phyloP scores from a whole-genome alignment of 1,140 invertebrate species.

The Branchinecta lindahli region DNA sequence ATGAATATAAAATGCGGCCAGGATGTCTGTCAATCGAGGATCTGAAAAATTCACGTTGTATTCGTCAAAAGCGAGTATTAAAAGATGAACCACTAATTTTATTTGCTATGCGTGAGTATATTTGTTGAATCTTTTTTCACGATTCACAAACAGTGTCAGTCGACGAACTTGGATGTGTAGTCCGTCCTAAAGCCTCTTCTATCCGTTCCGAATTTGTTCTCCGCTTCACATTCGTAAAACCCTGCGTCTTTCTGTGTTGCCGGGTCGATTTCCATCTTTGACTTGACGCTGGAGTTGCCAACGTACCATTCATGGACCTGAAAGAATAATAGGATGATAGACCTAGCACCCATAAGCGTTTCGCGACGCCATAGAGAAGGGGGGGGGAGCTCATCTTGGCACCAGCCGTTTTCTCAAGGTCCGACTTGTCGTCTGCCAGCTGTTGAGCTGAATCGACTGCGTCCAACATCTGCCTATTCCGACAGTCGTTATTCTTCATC shows the following conservation, averaged over 20 bases:
- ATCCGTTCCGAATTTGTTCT: conserved; percentile 59
- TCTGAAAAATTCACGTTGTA: no score
- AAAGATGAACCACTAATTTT: no score
- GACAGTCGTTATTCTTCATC: no score
- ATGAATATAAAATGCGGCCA: no score
- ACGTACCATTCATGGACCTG: conserved; percentile 39
- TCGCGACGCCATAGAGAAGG: not conserved
- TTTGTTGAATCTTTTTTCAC: no score
- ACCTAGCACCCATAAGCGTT: not conserved
- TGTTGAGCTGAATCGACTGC: no score
- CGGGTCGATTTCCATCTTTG: conserved; percentile 43
- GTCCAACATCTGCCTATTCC: no score
- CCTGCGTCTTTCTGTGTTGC: conserved; percentile 37
- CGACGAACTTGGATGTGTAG: conserved; percentile 29
- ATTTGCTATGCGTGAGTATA: no score
- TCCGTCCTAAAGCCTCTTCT: conserved; percentile 50
- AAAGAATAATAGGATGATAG: not conserved
- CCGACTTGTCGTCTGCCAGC: no score
- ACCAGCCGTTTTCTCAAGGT: not conserved
- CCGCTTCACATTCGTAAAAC: conserved; percentile 45
- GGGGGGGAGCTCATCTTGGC: no score
- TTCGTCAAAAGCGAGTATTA: no score
- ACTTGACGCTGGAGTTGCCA: conserved; percentile 35
- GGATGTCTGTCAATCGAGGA: no score
- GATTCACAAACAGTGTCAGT: not conserved